phyloP scores from a whole-genome alignment of 2,797 vertebrate species.

The Typhlichthys subterraneus region DNA sequence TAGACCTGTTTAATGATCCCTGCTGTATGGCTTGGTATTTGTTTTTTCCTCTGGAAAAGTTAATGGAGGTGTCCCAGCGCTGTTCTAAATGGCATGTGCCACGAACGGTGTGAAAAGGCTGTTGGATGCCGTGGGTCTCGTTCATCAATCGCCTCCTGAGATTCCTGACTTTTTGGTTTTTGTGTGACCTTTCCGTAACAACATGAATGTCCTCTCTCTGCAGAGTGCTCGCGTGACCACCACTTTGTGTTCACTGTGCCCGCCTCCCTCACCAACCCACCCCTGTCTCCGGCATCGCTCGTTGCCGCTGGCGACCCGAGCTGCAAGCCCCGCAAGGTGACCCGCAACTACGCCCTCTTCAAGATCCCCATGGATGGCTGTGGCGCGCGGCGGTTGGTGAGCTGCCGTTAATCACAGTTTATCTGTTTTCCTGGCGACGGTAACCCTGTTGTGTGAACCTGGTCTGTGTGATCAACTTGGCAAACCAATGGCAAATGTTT shows the following conservation, averaged over 20 bases:
- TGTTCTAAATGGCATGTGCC: conserved; percentile 35
- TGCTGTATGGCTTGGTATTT: conserved; percentile 17
- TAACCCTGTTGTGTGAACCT: background rate
- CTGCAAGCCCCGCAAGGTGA: conserved; percentile 71
- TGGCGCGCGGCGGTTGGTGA: conserved; percentile 73
- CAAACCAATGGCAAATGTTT: too few species aligned
- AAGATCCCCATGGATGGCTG: conserved; percentile 80
- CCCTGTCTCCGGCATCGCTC: conserved; percentile 69
- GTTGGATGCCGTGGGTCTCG: conserved; percentile 59
- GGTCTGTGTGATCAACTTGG: background rate
- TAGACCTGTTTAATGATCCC: too few species aligned
- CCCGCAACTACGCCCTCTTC: conserved; percentile 74
- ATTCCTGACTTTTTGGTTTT: conserved; percentile 57
- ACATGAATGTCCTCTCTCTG: conserved; percentile 17
- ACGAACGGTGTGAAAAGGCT: conserved; percentile 50
- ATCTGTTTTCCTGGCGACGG: background rate
- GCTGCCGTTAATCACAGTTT: conserved; percentile 8
- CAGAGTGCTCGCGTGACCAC: conserved; percentile 80
- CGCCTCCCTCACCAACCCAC: conserved; percentile 70
- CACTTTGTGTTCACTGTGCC: conserved; percentile 81
- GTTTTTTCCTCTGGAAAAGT: conserved; percentile 27
- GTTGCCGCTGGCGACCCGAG: conserved; percentile 61
- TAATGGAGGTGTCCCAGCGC: conserved; percentile 32
- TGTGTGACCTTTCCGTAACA: conserved; percentile 56
- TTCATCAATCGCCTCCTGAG: conserved; percentile 63